Evolutionary conservation across 1,140 invertebrate species (phyloP).

Genomic region (Cydia pomonella): DNA sequence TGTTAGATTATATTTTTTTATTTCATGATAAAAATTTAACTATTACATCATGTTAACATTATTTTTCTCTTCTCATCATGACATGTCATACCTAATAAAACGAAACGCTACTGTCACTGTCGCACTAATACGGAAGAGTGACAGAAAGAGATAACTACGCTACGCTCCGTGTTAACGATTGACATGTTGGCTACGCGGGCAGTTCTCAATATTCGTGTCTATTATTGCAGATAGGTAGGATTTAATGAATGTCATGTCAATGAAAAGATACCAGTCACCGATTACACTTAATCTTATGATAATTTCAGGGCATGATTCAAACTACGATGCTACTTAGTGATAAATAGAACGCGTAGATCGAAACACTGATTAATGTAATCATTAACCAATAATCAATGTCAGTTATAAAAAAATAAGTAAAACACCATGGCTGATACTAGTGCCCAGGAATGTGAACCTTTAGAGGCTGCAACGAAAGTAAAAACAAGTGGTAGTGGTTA

Average conservation of each 20-base stretch:
- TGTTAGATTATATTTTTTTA: no score
- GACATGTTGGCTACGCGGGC: no score
- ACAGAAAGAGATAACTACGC: no score
- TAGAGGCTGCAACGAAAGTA: slow-evolving; percentile 31
- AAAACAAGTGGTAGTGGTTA: slow-evolving; percentile 35
- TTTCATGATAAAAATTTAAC: no score
- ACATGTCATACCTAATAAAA: no score
- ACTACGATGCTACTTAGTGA: neutral
- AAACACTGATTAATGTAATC: neutral
- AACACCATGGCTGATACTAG: neutral
- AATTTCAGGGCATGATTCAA: neutral
- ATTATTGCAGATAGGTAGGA: neutral
- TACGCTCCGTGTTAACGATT: no score
- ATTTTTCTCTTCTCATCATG: no score
- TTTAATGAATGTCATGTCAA: neutral
- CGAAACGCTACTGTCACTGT: no score
- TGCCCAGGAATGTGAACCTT: slow-evolving; percentile 9
- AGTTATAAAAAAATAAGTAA: neutral
- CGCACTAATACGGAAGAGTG: no score
- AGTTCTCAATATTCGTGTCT: no score
- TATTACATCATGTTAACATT: no score
- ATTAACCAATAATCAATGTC: neutral
- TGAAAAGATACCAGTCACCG: neutral
- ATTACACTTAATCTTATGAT: slow-evolving; percentile 19
- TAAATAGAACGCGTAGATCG: neutral